Percentiles rank a stretch among this genome's conserved stretches.
phyloP scores from a whole-genome alignment of 2,797 vertebrate genomes.

The Neomorphus geoffroyi region DNA sequence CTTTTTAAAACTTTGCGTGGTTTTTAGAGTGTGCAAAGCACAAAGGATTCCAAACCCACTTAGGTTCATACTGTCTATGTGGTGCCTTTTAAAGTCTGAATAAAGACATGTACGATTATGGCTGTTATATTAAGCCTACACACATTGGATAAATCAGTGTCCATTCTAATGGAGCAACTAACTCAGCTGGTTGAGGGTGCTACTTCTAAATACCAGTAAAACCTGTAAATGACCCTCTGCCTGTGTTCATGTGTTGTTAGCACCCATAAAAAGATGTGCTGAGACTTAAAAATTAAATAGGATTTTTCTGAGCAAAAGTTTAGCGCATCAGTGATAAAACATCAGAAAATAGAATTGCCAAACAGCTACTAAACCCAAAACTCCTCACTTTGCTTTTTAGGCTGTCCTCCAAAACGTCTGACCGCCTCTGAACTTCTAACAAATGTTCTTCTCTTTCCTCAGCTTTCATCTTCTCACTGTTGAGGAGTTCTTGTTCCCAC shows the following conservation, averaged over 20 bases:
- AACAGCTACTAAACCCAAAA: neutral
- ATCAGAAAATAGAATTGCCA: neutral
- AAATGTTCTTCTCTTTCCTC: slow-evolving; percentile 13
- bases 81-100: neutral
- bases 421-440: neutral
- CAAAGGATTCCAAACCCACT: neutral
- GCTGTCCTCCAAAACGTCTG: neutral
- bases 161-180: neutral
- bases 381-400: neutral
- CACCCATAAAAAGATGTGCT: accelerated
- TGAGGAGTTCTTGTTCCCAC: neutral
- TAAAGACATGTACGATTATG: accelerated
- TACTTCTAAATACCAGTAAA: neutral
- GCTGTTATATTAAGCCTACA: neutral
- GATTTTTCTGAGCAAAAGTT: neutral
- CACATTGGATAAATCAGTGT: accelerated
- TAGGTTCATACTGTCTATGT: accelerated
- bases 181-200: accelerated
- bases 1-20: neutral
- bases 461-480: neutral
- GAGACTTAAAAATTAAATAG: neutral
- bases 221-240: neutral
- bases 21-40: neutral
- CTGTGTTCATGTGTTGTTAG: accelerated
- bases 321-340: neutral